Conservation (phyloP, 2,888 invertebrate genomes). For the Dryococelus australis region DNA sequence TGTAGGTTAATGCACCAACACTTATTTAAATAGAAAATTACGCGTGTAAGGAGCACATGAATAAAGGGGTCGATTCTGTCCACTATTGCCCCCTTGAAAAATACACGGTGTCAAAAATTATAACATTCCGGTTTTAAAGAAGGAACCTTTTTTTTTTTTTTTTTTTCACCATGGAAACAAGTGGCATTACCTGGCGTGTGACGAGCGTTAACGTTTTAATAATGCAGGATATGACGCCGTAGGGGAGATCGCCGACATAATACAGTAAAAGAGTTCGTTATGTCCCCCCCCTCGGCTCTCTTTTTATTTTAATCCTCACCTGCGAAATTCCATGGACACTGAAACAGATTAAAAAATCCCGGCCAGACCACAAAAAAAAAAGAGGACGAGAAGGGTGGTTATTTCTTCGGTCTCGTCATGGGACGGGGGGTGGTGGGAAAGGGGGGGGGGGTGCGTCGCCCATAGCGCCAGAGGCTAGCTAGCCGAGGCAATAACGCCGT, state of each 20-base stretch:
- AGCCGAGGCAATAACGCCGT: not conserved
- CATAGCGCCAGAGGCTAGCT: not conserved
- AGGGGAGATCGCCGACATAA: not conserved
- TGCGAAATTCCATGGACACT: not conserved
- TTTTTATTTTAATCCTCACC: too few species aligned
- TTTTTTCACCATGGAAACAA: too few species aligned
- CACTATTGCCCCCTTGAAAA: too few species aligned
- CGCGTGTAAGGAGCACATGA: too few species aligned
- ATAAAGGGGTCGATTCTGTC: too few species aligned
- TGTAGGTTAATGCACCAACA: too few species aligned
- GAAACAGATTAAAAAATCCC: slow-evolving; percentile 11
- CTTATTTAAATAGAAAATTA: too few species aligned
- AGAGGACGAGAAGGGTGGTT: not conserved
- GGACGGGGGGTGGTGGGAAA: not conserved
- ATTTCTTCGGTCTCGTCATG: too few species aligned
- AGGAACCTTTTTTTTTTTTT: too few species aligned
- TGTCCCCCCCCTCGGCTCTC: too few species aligned
- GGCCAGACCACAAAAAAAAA: not conserved
- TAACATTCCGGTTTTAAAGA: too few species aligned
- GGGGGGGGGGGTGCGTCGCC: not conserved
- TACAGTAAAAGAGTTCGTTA: slow-evolving; percentile 8
- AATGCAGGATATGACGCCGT: not conserved
- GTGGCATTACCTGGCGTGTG: not conserved
- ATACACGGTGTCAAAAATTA: too few species aligned
- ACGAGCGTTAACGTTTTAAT: not conserved